Evolutionary conservation across 2,888 invertebrate species (phyloP), one percentile per base, ranked within the genome.

Genomic region (Dione juno): DNA sequence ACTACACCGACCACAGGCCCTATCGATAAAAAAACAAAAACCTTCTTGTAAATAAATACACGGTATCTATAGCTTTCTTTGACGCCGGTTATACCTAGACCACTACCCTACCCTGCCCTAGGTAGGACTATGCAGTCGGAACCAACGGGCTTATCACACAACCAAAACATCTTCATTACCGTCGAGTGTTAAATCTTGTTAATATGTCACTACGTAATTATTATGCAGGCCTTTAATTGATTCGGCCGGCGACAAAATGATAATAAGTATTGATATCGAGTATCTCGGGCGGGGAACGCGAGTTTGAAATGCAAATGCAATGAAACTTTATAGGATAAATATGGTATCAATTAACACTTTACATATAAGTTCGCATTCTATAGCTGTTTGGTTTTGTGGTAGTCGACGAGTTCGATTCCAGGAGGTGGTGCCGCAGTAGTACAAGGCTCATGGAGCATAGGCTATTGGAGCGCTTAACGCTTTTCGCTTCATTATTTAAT

Each of bases 111-210:
- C 74, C 71, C 73, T 28, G 5, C 28, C 28, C 5, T 28, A 28
- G 28, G 28, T 28, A 28, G 28, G 77, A 82, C n/a, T n/a, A n/a
- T n/a, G n/a, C 82, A 82, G 80, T 82, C 83, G 83, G 82, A 80
- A 78, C 58, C 69, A 66, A 43, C 66, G 52, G 50, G 74, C 75
- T 81, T 83, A 83, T 86, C 88, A 77, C 78, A 68, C 78, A 59
- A 48, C 80, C 83, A 83, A 84, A 82, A 92, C 91, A 85, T 90
- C 92, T 92, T 92, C 92, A 92, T 92, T 92, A 92, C 87, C 80
- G 84, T 76, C 80, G 82, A 92, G 91, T 92, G 92, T 92, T 90
- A 89, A 92, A 90, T 88, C 92, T 88, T 90, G 92, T 92, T 87
- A 87, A 89, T 85, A 84, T 88, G 90, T 90, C 92, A 89, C 84